Evolutionary conservation across 30 jellyfish, hydroid and myxozoan genomes (phyloP).

Genomic region (Haliclystus octoradiatus): DNA sequence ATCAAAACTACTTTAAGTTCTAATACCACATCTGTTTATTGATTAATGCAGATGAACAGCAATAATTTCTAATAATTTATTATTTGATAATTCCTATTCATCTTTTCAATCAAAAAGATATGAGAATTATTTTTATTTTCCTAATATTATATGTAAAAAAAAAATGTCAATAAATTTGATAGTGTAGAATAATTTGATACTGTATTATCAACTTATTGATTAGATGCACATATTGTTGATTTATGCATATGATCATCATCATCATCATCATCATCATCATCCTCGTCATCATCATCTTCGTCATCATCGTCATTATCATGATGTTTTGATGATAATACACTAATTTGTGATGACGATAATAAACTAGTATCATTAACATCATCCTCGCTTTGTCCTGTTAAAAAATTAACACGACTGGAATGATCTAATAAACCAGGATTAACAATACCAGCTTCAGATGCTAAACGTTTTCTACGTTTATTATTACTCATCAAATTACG

Average conservation of each 20-base stretch:
- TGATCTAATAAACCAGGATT: neutral
- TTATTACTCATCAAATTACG: conserved; percentile 10
- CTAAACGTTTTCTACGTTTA: conserved; percentile 11
- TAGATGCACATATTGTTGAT: no score
- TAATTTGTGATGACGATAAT: neutral
- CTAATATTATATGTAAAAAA: no score
- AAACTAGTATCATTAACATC: neutral
- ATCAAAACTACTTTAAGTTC: no score
- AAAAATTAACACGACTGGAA: neutral
- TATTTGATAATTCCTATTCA: no score
- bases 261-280: neutral
- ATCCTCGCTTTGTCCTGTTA: neutral
- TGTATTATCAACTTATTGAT: no score
- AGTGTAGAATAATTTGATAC: no score
- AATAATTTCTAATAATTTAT: no score
- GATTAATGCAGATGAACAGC: no score
- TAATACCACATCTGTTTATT: no score
- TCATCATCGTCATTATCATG: neutral
- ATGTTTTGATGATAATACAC: neutral
- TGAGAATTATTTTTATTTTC: no score
- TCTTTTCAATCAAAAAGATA: no score
- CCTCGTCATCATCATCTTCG: neutral
- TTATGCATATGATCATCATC: neutral
- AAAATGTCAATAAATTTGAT: no score
- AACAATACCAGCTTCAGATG: neutral